Evolutionary conservation across 2,888 invertebrate species (phyloP).

Genomic region (Drosophila putrida): DNA sequence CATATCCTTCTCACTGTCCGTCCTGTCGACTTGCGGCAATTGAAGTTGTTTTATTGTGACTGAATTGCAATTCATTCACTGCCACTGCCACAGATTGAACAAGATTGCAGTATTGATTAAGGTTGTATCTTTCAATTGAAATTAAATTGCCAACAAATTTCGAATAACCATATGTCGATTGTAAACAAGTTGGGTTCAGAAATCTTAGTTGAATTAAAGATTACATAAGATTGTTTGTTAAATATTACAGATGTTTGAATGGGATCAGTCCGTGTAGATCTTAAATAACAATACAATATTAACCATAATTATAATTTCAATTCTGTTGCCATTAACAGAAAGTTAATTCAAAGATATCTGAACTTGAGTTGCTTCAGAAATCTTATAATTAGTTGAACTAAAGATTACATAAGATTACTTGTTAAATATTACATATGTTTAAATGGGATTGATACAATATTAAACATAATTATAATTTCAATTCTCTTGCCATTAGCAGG

Average conservation of each 20-base stretch:
- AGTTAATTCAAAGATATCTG: conserved; percentile 1
- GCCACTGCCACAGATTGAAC: conserved; percentile 21
- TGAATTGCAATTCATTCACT: conserved; percentile 33
- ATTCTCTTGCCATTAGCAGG: neutral
- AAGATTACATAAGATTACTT: neutral
- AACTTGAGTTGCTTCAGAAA: neutral
- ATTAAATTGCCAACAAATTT: conserved; percentile 43
- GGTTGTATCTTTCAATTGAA: conserved; percentile 26
- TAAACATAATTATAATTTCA: conserved; percentile 13
- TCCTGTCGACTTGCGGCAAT: conserved; percentile 28
- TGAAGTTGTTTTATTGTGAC: conserved; percentile 36
- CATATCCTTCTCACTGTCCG: conserved; percentile 36
- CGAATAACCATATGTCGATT: neutral
- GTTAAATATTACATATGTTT: neutral
- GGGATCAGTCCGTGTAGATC: neutral
- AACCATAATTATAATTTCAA: conserved; percentile 16
- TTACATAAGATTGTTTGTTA: neutral
- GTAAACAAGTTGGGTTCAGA: conserved; percentile 1
- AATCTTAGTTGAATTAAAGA: neutral
- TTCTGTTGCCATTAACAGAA: neutral
- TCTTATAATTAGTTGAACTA: neutral
- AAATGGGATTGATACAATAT: neutral
- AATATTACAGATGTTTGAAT: neutral
- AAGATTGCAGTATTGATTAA: conserved; percentile 34
- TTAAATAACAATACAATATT: neutral